These are phyloP conservation scores for Rana temporaria DNA, from an alignment of 2,113 vertebrate species.

Conservation along the genomic window DNA sequence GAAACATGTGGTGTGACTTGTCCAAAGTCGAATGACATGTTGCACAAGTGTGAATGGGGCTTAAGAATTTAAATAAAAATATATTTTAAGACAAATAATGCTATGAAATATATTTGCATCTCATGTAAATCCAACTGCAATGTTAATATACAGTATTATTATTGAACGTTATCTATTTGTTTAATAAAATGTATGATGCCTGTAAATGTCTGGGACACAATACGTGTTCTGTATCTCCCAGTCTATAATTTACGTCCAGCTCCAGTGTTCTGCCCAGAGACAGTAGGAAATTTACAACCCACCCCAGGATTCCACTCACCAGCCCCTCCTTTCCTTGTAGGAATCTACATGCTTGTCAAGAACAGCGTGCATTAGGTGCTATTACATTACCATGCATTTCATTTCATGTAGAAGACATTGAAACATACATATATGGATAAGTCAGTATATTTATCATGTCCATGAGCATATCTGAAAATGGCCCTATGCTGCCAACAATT, in stretches of 20 bases:
- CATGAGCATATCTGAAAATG: background rate
- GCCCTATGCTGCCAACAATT: background rate
- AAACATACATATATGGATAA: background rate
- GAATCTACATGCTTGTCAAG: slow-evolving; percentile 10
- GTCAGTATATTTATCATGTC: slow-evolving; percentile 6
- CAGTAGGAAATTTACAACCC: slow-evolving; percentile 30
- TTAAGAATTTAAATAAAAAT: too few species aligned
- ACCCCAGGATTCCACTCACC: slow-evolving; percentile 25
- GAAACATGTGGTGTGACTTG: too few species aligned
- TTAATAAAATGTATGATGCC: background rate
- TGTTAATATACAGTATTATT: too few species aligned
- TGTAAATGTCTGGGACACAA: background rate
- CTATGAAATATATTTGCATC: too few species aligned
- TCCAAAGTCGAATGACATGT: too few species aligned
- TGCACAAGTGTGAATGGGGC: too few species aligned
- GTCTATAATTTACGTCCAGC: background rate
- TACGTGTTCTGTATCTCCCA: background rate
- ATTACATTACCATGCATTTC: slow-evolving; percentile 25
- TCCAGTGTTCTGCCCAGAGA: slow-evolving; percentile 39
- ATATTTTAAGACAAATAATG: too few species aligned
- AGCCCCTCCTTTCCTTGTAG: slow-evolving; percentile 1
- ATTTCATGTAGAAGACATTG: background rate
- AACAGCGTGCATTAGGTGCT: slow-evolving; percentile 15
- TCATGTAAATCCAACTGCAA: too few species aligned
- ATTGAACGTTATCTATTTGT: too few species aligned